Base-by-base conservation (phyloP, 2,888 invertebrate species). In the Patella pellucida region DNA sequence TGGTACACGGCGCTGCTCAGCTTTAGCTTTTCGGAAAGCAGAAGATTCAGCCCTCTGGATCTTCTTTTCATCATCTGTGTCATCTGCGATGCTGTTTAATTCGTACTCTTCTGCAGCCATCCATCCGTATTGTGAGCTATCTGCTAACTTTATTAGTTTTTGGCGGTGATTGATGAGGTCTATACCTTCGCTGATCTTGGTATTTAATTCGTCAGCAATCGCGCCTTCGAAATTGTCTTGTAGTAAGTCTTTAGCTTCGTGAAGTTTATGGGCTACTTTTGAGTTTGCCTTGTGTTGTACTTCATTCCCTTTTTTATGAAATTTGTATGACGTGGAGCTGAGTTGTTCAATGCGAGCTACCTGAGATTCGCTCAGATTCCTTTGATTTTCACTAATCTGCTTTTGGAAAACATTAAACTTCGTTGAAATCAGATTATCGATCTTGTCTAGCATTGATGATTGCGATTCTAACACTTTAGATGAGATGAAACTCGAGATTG, bases 281-380 rank as follows among this genome's bases (percentile, higher is more conserved):
- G 68, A 68, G 19, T 52, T 62, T 19, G 62, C 51, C n/a, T 51
- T 69, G 52, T 54, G 51, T 31, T 72, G 75, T 27, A 72, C 68
- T 27, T 77, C 70, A 54, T 77, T 69, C 19, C 72, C 72, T 68
- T 72, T 69, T 31, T 52, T 62, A 12, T 71, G 56, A 69, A 77
- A 77, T 23, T 51, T 68, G 51, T 68, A 69, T 68, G 62, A 15
- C 19, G 70, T 68, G 3, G 7, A n/a, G 15, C 68, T 9, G 27
- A 19, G 73, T 56, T 76, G 73, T n/a, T 73, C 76, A 11, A 73
- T 76, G 16, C 73, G 73, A 2, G 27, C 69, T 1, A 76, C 56
- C 51, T 73, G 73, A 2, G 73, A 23, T 23, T 73, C 50, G 7
- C 69, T 69, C 31, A 72, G 72, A n/a, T 72, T n/a, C 3, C 3